phyloP scores from a whole-genome alignment of 1,140 invertebrate species.

The Lepidurus couesii region DNA sequence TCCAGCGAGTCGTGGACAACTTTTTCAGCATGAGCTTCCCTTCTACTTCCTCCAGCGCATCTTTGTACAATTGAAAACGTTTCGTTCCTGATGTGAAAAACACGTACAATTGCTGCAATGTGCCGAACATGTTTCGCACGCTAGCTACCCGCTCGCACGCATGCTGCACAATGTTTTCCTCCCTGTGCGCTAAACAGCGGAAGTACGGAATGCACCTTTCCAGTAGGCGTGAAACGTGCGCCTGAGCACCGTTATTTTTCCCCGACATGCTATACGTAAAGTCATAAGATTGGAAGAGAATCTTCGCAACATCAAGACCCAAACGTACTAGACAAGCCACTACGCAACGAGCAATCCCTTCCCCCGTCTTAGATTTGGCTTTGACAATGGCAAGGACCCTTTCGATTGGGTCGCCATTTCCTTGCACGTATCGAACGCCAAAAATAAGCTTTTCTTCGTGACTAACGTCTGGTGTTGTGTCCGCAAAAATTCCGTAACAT shows the following conservation, averaged over 20 bases:
- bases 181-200: not conserved
- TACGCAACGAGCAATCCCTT: slow-evolving; percentile 18
- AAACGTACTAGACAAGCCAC: not conserved
- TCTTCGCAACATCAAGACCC: slow-evolving; percentile 7
- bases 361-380: slow-evolving; percentile 1
- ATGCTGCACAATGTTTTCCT: slow-evolving; percentile 10
- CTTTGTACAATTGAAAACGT: slow-evolving; percentile 6
- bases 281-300: slow-evolving; percentile 26
- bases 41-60: slow-evolving; percentile 10
- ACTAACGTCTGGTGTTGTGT: not conserved
- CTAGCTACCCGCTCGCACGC: not conserved
- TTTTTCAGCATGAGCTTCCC: slow-evolving; percentile 23
- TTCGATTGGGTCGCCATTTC: not conserved
- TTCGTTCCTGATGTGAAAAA: slow-evolving; percentile 16
- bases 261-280: not conserved
- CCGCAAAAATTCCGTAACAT: slow-evolving; percentile 1
- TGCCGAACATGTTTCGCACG: slow-evolving; percentile 16
- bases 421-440: slow-evolving; percentile 1
- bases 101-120: not conserved
- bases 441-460: slow-evolving; percentile 9
- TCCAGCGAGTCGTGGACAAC: slow-evolving; percentile 8
- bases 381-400: slow-evolving; percentile 6
- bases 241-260: not conserved
- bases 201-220: slow-evolving; percentile 14
- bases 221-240: not conserved